These are phyloP conservation scores for Tretioscincus oriximinensis DNA, from an alignment of 2,113 vertebrate species.

Conservation along the genomic window DNA sequence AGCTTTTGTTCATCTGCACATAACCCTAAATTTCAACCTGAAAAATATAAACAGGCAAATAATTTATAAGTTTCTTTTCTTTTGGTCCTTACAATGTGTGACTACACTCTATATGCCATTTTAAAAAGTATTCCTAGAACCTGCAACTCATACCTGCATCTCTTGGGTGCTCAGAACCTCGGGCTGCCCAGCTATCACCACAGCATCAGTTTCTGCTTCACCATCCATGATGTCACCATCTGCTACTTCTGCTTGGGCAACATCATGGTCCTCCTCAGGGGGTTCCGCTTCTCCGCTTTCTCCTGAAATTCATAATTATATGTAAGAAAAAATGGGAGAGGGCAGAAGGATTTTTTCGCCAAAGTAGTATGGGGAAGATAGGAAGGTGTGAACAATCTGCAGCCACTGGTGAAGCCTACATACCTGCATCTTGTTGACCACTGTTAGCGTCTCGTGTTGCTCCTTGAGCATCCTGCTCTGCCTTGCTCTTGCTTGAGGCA, in stretches of 20 bases:
- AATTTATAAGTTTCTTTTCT: background rate
- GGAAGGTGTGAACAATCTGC: background rate
- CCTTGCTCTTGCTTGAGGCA: conserved; percentile 87
- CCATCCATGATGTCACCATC: conserved; percentile 93
- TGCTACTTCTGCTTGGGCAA: conserved; percentile 81
- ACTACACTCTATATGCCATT: too few relatives aligned
- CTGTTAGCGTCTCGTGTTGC: conserved; percentile 82
- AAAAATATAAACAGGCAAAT: background rate
- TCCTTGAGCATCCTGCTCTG: conserved; percentile 86
- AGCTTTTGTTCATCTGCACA: background rate
- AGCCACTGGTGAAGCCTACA: background rate
- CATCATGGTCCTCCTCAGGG: conserved; percentile 83
- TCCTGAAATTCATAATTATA: conserved; percentile 61
- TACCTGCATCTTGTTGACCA: conserved; percentile 88
- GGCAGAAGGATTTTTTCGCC: background rate
- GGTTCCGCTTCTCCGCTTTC: conserved; percentile 84
- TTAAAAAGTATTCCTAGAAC: background rate
- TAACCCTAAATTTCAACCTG: background rate
- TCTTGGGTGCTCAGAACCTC: conserved; percentile 91
- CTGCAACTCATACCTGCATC: conserved; percentile 82
- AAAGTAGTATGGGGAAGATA: background rate
- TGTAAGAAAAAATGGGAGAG: background rate
- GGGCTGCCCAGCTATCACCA: conserved; percentile 89
- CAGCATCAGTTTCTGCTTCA: conserved; percentile 87
- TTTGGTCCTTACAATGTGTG: background rate